Base-by-base conservation (phyloP, 2,797 vertebrate genomes). In the Sphenodon punctatus region DNA sequence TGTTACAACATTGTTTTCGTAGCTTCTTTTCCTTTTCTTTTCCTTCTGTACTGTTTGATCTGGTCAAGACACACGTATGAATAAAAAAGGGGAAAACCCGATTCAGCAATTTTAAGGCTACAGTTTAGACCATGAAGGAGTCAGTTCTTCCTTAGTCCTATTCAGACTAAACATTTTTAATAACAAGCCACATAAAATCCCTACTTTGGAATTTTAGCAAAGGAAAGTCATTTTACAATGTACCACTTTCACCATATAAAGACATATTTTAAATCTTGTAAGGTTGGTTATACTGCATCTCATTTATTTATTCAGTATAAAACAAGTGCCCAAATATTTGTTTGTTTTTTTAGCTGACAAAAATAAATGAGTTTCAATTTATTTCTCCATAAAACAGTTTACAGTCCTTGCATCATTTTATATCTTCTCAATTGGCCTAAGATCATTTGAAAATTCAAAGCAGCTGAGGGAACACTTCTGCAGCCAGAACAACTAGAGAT, bases 241-340 rank as follows among this genome's bases (percentile, higher is more conserved):
- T 89, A 74, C 60, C 68, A 60, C 84, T 94, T 75, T 80, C 86
- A 92, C 88, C 84, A 89, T 93, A 82, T 92, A 92, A 94, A 95
- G 80, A 43, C 64, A n/a, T 71, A 84, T 88, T 75, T 88, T 91
- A 90, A 86, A 87, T 80, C 78, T 80, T 86, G 46, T 89, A 72
- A 75, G 49, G 8, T 59, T 80, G 86, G 74, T 61, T 82, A n/a
- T 58, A 61, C 59, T 75, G 22, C 84, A 58, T 79, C 58, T 90
- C 74, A 88, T 92, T 86, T 87, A 65, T 89, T 91, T 91, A 76
- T 86, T 93, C 80, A 86, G 73, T 86, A 61, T 80, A 74, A 89
- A 92, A 25, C 46, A 89, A 89, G 81, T 59, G 61, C 66, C 85
- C 85, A 86, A 78, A 75, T 79, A 20, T 64, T 90, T 74, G 27